Conservation (phyloP, 2,113 vertebrate species). For the Columba janthina region DNA sequence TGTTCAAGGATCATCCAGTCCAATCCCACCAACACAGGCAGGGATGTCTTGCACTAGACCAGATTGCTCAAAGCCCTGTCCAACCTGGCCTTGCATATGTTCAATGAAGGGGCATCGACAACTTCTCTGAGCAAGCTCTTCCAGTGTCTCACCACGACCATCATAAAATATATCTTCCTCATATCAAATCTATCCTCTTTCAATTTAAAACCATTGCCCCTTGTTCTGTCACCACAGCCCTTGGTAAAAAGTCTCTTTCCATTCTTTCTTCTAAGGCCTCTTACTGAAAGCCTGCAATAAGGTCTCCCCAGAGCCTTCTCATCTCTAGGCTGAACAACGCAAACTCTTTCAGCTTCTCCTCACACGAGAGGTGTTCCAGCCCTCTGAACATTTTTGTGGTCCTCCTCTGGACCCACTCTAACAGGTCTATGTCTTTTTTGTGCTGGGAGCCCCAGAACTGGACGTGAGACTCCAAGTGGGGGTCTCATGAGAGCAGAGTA, state of each 20-base stretch:
- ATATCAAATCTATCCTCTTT: neutral
- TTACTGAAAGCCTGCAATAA: no score
- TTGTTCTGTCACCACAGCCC: no score
- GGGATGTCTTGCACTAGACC: neutral
- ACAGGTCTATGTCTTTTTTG: neutral
- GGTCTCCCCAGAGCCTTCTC: no score
- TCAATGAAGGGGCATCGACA: no score
- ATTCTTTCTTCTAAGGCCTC: no score
- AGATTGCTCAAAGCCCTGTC: neutral
- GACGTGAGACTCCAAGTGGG: neutral
- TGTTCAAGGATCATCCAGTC: neutral
- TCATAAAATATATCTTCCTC: neutral
- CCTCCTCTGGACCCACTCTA: neutral
- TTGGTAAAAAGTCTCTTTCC: no score
- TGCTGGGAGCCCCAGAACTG: neutral
- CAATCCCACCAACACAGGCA: neutral
- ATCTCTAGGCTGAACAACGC: neutral
- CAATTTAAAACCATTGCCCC: neutral
- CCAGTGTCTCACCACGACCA: no score
- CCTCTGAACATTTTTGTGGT: neutral
- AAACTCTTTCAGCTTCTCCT: neutral
- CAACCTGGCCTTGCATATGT: neutral
- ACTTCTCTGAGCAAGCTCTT: neutral
- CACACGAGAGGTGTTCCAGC: neutral
- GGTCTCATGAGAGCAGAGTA: neutral